These are phyloP conservation scores for Tetrax tetrax DNA, from an alignment of 2,113 vertebrate species.

Conservation along the genomic window DNA sequence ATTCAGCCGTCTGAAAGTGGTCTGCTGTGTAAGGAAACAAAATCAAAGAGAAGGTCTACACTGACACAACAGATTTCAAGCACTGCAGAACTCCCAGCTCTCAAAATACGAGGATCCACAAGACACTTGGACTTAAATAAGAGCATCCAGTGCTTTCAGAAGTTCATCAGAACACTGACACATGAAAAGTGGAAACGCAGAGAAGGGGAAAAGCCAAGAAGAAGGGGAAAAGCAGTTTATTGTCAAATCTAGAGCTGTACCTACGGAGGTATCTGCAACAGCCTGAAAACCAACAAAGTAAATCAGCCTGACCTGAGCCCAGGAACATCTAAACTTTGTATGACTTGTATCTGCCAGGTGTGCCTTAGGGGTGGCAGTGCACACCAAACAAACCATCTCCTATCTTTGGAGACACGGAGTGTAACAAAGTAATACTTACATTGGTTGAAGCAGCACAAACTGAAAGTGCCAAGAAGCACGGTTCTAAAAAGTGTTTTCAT, in stretches of 20 bases:
- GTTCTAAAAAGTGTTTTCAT: neutral
- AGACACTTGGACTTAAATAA: neutral
- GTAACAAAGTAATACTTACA: neutral
- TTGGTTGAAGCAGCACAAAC: neutral
- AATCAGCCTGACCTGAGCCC: neutral
- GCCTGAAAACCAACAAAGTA: neutral
- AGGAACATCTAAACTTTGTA: neutral
- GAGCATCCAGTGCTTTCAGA: neutral
- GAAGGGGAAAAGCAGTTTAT: neutral
- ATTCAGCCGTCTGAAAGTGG: neutral
- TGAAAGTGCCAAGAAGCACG: neutral
- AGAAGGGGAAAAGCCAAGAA: neutral
- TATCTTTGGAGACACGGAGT: rapidly evolving
- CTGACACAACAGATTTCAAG: neutral
- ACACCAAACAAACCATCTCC: neutral
- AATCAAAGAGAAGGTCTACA: neutral
- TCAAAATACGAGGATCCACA: neutral
- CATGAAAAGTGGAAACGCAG: neutral
- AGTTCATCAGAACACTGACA: neutral
- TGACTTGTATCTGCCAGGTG: neutral
- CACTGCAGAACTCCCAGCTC: neutral
- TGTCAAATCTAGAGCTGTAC: neutral
- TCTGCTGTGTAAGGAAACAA: neutral
- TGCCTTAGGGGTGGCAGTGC: neutral
- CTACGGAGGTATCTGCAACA: neutral